Evolutionary conservation across 1,140 invertebrate species (phyloP), one percentile per base, ranked within the genome.

Genomic region (Eulimnadia texana): DNA sequence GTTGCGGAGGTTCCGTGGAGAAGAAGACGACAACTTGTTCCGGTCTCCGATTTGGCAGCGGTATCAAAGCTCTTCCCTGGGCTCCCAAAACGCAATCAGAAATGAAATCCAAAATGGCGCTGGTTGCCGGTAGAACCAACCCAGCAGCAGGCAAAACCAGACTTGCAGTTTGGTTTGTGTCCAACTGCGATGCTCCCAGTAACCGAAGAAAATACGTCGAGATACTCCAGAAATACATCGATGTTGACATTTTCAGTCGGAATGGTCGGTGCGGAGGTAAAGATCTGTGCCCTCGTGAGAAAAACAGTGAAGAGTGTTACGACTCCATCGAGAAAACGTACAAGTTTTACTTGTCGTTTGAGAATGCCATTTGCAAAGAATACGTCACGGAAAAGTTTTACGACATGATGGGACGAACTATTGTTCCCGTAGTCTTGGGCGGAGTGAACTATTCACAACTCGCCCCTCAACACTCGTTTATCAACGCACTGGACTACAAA

Each of bases 371-470:
- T 50, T 74, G 73, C 61, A 64, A 65, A 28, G 72, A 74, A 61
- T 73, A 75, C 61, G 67, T 72, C 0, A 73, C 73, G 10, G 72
- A 74, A 60, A 74, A 74, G 60, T 49, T 56, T 19, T 62, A 23
- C 60, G 13, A 33, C 56, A 29, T 27, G 20, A 56, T 62, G 16
- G 24, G 56, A 27, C 24, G 55, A 19, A 53, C 55, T 23, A 2
- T 77, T 1, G 66, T 80, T 19, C 78, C 78, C 1, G 72, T 80
- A n/a, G 78, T 77, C 0, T 73, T 78, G 71, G 78, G 78, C 13
- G 76, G 73, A 22, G 69, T 71, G 16, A 74, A 78, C 57, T 80
- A 80, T 63, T 60, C 63, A 50, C 63, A 67, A 6, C 65, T 67
- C 3, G 70, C 76, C 1, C 79, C 78, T 0, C 69, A 70, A 2